Evolutionary conservation across 2,113 vertebrate genomes (phyloP).

Genomic region (Nettapus auritus): DNA sequence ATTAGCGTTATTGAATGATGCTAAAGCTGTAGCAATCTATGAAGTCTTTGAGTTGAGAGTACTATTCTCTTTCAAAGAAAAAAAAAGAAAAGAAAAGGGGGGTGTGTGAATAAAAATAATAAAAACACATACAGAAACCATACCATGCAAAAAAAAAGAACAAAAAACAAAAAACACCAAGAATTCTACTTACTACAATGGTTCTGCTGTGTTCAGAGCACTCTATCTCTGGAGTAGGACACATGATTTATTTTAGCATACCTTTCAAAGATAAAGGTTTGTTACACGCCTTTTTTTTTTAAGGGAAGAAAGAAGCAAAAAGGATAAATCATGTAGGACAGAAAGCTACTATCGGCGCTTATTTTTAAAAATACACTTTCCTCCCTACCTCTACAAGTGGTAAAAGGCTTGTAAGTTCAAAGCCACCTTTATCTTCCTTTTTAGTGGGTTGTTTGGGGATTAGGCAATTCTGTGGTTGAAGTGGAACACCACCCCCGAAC

Average conservation of each 20-base stretch:
- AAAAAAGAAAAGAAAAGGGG: background rate
- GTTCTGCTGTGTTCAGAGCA: background rate
- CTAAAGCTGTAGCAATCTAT: background rate
- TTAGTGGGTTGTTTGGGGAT: conserved; percentile 7
- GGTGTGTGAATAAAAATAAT: background rate
- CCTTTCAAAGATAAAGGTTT: background rate
- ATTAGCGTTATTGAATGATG: background rate
- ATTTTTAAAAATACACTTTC: background rate
- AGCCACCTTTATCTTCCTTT: conserved; percentile 25
- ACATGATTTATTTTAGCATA: background rate
- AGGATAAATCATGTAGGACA: background rate
- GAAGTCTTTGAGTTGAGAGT: background rate
- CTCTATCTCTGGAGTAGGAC: background rate
- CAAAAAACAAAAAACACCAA: background rate
- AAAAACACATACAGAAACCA: background rate
- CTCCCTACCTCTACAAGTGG: background rate
- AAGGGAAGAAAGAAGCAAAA: background rate
- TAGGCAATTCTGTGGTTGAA: background rate
- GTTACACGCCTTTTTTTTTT: background rate
- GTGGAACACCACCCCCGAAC: background rate
- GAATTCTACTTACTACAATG: background rate
- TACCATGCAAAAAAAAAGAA: background rate
- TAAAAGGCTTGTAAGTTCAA: background rate
- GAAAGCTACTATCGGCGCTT: background rate
- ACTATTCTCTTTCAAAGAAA: background rate